Base-by-base conservation (phyloP, 35 echinoderm and acorn worm genomes). In the Apostichopus japonicus region DNA sequence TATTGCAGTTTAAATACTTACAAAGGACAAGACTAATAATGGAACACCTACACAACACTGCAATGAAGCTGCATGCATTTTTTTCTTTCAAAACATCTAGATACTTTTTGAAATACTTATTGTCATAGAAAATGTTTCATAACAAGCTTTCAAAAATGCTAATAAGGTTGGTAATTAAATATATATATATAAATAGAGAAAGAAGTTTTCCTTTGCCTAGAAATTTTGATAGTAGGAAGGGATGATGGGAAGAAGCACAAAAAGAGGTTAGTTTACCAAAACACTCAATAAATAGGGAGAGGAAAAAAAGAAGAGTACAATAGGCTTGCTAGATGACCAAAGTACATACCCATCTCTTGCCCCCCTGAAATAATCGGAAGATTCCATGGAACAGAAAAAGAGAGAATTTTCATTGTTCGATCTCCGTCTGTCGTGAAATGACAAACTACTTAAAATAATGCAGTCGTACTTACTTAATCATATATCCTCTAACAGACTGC, bases 371-470 rank as follows among this genome's bases (percentile, higher is more conserved):
- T 51, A 84, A 84, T 58, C 81, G 56, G 33, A 84, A 55, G 56
- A 58, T 17, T 57, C 56, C 81, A 84, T 84, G 81, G 81, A 84
- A 84, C 81, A 84, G 57, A 84, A 84, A 84, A 57, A 84, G 81
- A 84, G 81, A 84, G 54, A 84, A 84, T 23, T 57, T 84, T 55
- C 71, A 75, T 75, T 19, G 71, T n/a, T 75, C 21, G 71, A 75
- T 67, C 19, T 19, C 19, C 14, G 19, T 67, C 63, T 67, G 17
- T 75, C 71, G 0, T 5, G 21, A 75, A 19, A 75, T 75, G 71
- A n/a, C n/a, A 75, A n/a, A 75, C n/a, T 15, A 7, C n/a, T 23
- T 7, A 21, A 75, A 75, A 6, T 75, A 5, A 75, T n/a, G 71
- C 71, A 1, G 21, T 19, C 6, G 6, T 61, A 13, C 8, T 10